phyloP scores from a whole-genome alignment of 2,797 vertebrate genomes.

The Rhinoraja longicauda region DNA sequence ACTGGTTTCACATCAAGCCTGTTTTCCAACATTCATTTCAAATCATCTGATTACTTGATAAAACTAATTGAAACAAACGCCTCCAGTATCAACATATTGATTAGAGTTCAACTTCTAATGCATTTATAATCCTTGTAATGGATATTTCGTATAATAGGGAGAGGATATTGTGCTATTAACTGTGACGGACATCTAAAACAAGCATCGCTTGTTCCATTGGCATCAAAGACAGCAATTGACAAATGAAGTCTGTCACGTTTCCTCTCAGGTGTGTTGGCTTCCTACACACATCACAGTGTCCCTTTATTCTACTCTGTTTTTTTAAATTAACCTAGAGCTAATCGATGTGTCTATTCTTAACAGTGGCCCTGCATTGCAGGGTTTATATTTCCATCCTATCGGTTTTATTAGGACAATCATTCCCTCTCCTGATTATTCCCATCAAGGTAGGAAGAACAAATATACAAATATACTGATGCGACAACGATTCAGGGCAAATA shows the following conservation, averaged over 20 bases:
- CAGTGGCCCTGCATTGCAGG: not conserved
- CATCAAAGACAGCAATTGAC: not conserved
- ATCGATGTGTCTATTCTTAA: not conserved
- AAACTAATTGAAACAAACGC: slow-evolving; percentile 34
- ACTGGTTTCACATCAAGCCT: slow-evolving; percentile 8
- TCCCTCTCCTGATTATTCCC: not conserved
- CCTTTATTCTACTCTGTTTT: not conserved
- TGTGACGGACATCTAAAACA: not conserved
- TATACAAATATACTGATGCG: not conserved
- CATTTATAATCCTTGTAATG: slow-evolving; percentile 3
- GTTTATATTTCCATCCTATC: not conserved
- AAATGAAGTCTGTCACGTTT: not conserved
- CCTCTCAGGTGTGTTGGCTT: not conserved
- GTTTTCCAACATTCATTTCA: slow-evolving; percentile 10
- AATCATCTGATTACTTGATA: slow-evolving; percentile 27
- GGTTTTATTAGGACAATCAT: not conserved
- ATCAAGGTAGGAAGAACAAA: not conserved
- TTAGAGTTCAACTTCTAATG: slow-evolving; percentile 23
- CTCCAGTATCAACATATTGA: slow-evolving; percentile 27
- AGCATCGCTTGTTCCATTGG: not conserved
- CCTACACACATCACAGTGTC: not conserved
- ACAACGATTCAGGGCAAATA: not conserved
- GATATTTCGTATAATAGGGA: not conserved
- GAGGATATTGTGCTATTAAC: not conserved
- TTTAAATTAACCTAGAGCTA: not conserved